Percentiles rank a stretch among this genome's conserved stretches.
Evolutionary conservation across 1,140 invertebrate genomes (phyloP).

Genomic region (Listronotus oregonensis): DNA sequence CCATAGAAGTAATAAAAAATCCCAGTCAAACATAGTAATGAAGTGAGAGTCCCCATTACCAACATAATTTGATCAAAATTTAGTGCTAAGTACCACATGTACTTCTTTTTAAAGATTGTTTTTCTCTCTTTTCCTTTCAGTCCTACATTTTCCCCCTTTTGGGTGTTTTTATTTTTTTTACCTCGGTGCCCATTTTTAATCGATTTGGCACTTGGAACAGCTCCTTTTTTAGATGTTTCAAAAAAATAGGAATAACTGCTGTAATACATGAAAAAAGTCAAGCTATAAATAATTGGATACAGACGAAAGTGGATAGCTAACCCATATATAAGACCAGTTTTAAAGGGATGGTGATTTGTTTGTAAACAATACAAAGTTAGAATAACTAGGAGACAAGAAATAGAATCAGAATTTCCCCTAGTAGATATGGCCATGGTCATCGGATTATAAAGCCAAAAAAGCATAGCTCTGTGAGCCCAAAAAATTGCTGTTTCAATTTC

Average conservation of each 20-base stretch:
- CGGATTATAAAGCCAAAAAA: slow-evolving; percentile 95
- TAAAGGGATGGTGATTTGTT: slow-evolving; percentile 54
- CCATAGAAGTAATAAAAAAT: slow-evolving; percentile 82
- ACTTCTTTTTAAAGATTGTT: slow-evolving; percentile 48
- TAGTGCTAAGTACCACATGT: slow-evolving; percentile 60
- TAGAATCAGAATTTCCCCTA: slow-evolving; percentile 92
- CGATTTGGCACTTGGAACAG: not conserved
- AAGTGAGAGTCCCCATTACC: slow-evolving; percentile 66
- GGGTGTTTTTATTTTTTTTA: slow-evolving; percentile 3
- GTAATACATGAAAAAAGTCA: slow-evolving; percentile 81
- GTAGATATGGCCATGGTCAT: slow-evolving; percentile 89
- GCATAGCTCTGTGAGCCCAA: slow-evolving; percentile 60
- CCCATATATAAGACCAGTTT: slow-evolving; percentile 80
- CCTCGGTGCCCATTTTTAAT: not conserved
- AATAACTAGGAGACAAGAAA: slow-evolving; percentile 85
- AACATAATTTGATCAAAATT: slow-evolving; percentile 71
- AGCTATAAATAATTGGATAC: slow-evolving; percentile 89
- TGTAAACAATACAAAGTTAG: slow-evolving; percentile 68
- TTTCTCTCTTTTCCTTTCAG: slow-evolving; percentile 74
- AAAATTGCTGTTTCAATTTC: slow-evolving; percentile 24
- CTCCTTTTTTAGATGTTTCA: slow-evolving; percentile 1
- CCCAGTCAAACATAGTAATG: slow-evolving; percentile 67
- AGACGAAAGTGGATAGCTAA: slow-evolving; percentile 91
- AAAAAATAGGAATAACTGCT: slow-evolving; percentile 50
- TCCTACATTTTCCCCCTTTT: slow-evolving; percentile 69